Conservation (phyloP, 1,140 invertebrate species). For the Diabrotica virgifera region DNA sequence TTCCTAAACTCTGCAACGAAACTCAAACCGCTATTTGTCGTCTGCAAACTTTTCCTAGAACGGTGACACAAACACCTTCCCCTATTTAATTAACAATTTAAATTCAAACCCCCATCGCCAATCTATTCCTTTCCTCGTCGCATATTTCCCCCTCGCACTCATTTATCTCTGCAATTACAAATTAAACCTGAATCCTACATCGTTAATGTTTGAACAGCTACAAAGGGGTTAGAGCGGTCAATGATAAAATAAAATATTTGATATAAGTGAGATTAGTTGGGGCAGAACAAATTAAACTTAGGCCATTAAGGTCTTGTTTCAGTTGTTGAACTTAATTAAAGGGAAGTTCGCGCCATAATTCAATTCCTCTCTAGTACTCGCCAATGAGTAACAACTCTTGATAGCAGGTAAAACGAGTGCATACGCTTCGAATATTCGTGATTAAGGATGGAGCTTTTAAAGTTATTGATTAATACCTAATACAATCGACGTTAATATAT, state of each 20-base stretch:
- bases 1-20: too few relatives aligned
- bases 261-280: slow-evolving; percentile 14
- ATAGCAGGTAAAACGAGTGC: not conserved
- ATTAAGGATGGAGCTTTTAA: too few relatives aligned
- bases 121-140: not conserved
- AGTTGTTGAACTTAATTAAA: slow-evolving; percentile 14
- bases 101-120: not conserved
- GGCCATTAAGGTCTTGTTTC: slow-evolving; percentile 15
- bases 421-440: not conserved
- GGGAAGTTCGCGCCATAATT: slow-evolving; percentile 9
- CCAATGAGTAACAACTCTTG: slow-evolving; percentile 10
- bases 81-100: not conserved
- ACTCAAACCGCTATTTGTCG: too few relatives aligned
- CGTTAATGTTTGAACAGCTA: not conserved
- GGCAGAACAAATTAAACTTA: slow-evolving; percentile 14
- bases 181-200: not conserved
- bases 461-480: too few relatives aligned
- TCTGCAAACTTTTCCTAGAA: too few relatives aligned
- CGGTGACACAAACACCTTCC: too few relatives aligned
- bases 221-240: not conserved
- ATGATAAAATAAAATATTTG: slow-evolving; percentile 15
- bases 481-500: too few relatives aligned
- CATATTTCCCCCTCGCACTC: not conserved
- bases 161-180: not conserved
- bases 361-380: not conserved